Evolutionary conservation across 2,888 invertebrate genomes (phyloP), one percentile per base, ranked within the genome.

Genomic region (Leptinotarsa peninsularis): DNA sequence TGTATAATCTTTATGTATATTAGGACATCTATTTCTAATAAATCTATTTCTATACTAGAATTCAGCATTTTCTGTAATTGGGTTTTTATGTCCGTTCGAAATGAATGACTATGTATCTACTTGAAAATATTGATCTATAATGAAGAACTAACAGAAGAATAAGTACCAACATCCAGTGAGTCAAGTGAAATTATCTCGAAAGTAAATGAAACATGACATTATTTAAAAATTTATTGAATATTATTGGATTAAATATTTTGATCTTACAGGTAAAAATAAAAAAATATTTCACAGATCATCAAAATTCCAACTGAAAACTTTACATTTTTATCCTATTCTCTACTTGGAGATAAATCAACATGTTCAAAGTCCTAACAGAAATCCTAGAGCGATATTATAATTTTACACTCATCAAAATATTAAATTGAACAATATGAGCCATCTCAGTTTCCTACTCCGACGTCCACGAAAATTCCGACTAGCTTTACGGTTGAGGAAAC

Each of bases 151-250:
- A 43, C 0, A 10, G 10, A 43, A 43, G 2, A 43, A 52, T 52
- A 52, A 52, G 14, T 52, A 52, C 15, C 43, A 43, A 43, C 43
- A 43, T 43, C 10, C 43, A 43, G 10, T 10, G 43, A 43, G 43
- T 43, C 10, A 43, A 10, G 13, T 43, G 43, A 43, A 43, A 43
- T 43, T 13, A 43, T 13, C 10, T 43, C 43, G 43, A 52, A 52
- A 52, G 14, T 17, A 52, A 52, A 52, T 58, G 49, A 70, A 58
- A 49, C 56, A 18, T 17, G n/a, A 58, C 49, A 49, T 75, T 76
- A 76, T 76, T 78, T 73, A 74, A 72, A 78, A 71, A 73, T 79
- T 79, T 79, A 79, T 79, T 79, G 74, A 75, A 78, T 79, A 78
- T 72, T 54, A 58, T 72, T 49, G 14, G 69, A 75, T 77, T 72